These are phyloP conservation scores for Polymixis flavicincta DNA, from an alignment of 2,888 invertebrate species.

Conservation along the genomic window DNA sequence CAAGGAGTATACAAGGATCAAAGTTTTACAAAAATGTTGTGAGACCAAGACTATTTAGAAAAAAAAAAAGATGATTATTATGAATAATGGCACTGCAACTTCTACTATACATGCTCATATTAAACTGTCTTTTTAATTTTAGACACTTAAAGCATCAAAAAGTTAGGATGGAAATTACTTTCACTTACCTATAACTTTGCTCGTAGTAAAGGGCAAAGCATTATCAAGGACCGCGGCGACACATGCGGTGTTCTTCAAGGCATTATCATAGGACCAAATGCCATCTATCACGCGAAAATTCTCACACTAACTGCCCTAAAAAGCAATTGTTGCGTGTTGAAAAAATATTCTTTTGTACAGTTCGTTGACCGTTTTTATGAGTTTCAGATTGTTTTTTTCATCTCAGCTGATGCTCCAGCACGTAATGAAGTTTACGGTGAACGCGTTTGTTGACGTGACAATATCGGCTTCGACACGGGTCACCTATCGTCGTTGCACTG, in stretches of 20 bases:
- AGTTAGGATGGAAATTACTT: not conserved
- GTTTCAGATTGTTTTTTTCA: slow-evolving; percentile 59
- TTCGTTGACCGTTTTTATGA: slow-evolving; percentile 77
- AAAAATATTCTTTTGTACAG: slow-evolving; percentile 57
- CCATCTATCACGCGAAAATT: not conserved
- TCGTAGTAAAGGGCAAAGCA: not conserved
- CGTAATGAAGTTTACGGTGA: slow-evolving; percentile 79
- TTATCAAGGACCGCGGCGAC: not conserved
- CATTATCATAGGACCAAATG: not conserved
- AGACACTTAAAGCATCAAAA: not conserved
- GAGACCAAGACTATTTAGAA: not conserved
- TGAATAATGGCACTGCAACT: not conserved
- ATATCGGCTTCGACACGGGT: slow-evolving; percentile 78
- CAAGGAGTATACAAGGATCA: too few species aligned
- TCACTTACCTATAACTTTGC: not conserved
- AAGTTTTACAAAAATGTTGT: slow-evolving; percentile 33
- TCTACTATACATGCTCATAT: not conserved
- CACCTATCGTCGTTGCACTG: slow-evolving; percentile 58
- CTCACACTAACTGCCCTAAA: slow-evolving; percentile 31
- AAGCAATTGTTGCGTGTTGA: slow-evolving; percentile 36
- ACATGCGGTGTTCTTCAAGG: slow-evolving; percentile 2
- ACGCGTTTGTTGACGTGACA: slow-evolving; percentile 81
- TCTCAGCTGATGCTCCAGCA: slow-evolving; percentile 69
- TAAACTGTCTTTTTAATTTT: not conserved
- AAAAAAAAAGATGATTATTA: not conserved